Evolutionary conservation across 2,113 vertebrate genomes (phyloP).

Genomic region (Astatoreochromis straeleni): DNA sequence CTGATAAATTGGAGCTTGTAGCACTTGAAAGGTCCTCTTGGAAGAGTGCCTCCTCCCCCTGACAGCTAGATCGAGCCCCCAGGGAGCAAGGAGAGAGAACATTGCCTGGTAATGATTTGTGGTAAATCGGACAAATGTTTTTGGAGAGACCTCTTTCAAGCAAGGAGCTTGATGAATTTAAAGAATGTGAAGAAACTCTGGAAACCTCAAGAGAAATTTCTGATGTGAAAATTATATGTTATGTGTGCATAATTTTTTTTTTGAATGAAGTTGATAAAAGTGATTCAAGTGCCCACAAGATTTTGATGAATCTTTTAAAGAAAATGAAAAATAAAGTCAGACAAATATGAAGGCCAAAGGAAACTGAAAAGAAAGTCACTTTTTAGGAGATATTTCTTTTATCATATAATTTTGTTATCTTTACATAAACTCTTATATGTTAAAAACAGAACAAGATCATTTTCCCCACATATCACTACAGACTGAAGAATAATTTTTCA

Average conservation of each 20-base stretch:
- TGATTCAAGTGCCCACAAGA: not conserved
- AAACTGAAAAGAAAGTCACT: not conserved
- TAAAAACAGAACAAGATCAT: not conserved
- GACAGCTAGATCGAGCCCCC: slow-evolving; percentile 69
- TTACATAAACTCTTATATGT: not conserved
- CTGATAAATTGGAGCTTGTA: slow-evolving; percentile 76
- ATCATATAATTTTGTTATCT: not conserved
- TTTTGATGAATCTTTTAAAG: not conserved
- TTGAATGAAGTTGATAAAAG: not conserved
- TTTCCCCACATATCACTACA: not conserved
- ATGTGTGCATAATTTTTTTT: not conserved
- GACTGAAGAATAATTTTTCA: not conserved
- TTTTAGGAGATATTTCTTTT: not conserved
- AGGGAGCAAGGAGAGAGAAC: slow-evolving; percentile 61
- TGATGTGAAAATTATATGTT: not conserved
- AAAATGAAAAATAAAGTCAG: not conserved
- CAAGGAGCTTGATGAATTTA: slow-evolving; percentile 53
- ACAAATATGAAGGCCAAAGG: not conserved
- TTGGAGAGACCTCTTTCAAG: slow-evolving; percentile 53
- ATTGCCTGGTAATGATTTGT: slow-evolving; percentile 73
- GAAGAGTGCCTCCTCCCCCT: slow-evolving; percentile 55
- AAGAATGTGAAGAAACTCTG: not conserved
- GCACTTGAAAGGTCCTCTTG: slow-evolving; percentile 70
- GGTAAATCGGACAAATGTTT: slow-evolving; percentile 75
- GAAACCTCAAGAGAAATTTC: not conserved